Evolutionary conservation across 2,888 invertebrate genomes (phyloP).

Genomic region (Pediacus dermestoides): DNA sequence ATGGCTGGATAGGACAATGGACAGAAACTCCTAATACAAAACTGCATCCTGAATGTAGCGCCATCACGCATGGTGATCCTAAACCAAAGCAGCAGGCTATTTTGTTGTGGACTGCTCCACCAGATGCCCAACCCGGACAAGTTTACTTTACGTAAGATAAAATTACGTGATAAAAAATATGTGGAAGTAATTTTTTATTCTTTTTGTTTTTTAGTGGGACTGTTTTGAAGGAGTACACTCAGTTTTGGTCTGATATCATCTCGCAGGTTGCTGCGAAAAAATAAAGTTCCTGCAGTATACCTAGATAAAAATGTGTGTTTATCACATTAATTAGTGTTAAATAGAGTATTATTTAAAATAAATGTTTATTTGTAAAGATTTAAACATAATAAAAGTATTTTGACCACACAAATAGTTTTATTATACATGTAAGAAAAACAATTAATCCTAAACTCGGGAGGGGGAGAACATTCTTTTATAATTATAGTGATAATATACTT

Average conservation of each 20-base stretch:
- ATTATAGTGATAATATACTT: too few relatives aligned
- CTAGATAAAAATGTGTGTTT: too few relatives aligned
- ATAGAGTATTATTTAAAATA: too few relatives aligned
- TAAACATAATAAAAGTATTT: too few relatives aligned
- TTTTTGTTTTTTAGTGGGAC: constrained; percentile 63
- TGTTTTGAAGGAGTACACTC: constrained; percentile 69
- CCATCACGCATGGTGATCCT: constrained; percentile 76
- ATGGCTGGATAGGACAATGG: constrained; percentile 76
- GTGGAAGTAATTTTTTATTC: constrained; percentile 3
- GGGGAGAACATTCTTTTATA: too few relatives aligned
- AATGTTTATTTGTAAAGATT: too few relatives aligned
- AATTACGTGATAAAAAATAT: constrained; percentile 2
- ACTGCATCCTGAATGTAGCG: constrained; percentile 72
- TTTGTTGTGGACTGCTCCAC: constrained; percentile 72
- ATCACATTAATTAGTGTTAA: too few relatives aligned
- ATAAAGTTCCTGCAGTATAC: too few relatives aligned
- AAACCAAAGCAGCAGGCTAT: constrained; percentile 69
- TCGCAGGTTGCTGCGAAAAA: constrained; percentile 47
- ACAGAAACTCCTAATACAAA: constrained; percentile 71
- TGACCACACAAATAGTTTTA: too few relatives aligned
- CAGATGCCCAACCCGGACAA: constrained; percentile 57
- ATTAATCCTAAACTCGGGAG: too few relatives aligned
- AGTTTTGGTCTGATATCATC: constrained; percentile 70
- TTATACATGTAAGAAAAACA: too few relatives aligned
- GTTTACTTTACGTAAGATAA: constrained; percentile 74